Evolutionary conservation across 2,797 vertebrate genomes (phyloP), one percentile per base, ranked within the genome.

Genomic region (Lerista edwardsae): DNA sequence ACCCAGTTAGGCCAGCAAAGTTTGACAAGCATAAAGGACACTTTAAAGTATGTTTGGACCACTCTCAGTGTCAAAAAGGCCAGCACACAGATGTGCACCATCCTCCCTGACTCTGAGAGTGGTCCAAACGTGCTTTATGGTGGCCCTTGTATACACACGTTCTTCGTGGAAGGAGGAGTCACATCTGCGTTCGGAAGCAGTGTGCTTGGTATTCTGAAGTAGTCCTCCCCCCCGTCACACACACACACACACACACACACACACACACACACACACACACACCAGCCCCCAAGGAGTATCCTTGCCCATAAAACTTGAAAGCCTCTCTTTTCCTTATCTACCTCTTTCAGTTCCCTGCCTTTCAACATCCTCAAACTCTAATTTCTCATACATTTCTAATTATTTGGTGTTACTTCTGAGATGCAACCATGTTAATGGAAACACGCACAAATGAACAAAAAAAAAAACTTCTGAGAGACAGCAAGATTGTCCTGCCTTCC

Each of bases 311-410:
- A 34, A 87, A 85, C 72, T 57, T 80, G 47, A 57, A 85, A 83
- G 62, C 11, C 9, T 71, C 81, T 25, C 68, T 84, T 83, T 29
- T 41, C 17, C 64, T 83, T 79, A 83, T 90, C 74, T 68, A 73
- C 41, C 57, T 91, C 76, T 83, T 19, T 85, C 69, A 44, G 65
- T 25, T 77, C 12, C 87, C 19, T 88, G 59, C 76, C 61, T 86
- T 68, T 81, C 12, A 81, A 51, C 79, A 88, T 87, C 27, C n/a
- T 83, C 21, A 12, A 85, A 78, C 21, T 86, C 83, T 88, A 86
- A 21, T 74, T 86, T 87, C 81, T 73, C 12, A 36, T 21, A 79
- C 79, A 82, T 62, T 89, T 90, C 69, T 83, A 83, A 71, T 88
- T 72, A 86, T 88, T 84, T 85, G n/a, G 34, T 79, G 17, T 36